Percentiles rank a stretch among this genome's conserved stretches.
phyloP scores from a whole-genome alignment of 2,888 invertebrate species.

The Crioceris asparagi region DNA sequence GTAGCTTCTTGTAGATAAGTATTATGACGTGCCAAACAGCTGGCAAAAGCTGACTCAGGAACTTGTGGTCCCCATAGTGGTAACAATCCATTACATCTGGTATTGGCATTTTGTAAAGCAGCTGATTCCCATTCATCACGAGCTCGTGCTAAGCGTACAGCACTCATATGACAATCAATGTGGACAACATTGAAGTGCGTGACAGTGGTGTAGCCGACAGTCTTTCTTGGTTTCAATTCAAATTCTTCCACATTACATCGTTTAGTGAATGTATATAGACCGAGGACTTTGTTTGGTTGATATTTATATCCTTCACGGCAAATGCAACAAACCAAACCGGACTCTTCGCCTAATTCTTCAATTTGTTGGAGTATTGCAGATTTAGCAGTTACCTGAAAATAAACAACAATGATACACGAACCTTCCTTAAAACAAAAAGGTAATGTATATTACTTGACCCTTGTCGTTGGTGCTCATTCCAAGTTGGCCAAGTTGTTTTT shows the following conservation, averaged over 20 bases:
- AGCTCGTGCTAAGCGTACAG: conserved; percentile 57
- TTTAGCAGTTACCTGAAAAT: conserved; percentile 67
- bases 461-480: conserved; percentile 96
- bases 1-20: conserved; percentile 69
- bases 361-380: conserved; percentile 85
- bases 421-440: conserved; percentile 62
- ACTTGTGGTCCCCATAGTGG: conserved; percentile 96
- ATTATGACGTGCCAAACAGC: conserved; percentile 85
- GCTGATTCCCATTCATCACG: conserved; percentile 98
- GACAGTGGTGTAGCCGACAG: conserved; percentile 81
- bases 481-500: conserved; percentile 88
- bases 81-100: conserved; percentile 90
- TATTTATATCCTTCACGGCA: conserved; percentile 97
- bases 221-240: conserved; percentile 63
- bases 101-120: conserved; percentile 94
- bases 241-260: conserved; percentile 88
- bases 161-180: conserved; percentile 96
- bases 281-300: conserved; percentile 86
- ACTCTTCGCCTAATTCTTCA: conserved; percentile 91
- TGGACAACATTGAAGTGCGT: conserved; percentile 98
- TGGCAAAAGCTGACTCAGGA: conserved; percentile 85
- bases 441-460: conserved; percentile 49
- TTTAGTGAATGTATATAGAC: conserved; percentile 95
- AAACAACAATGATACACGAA: no score
- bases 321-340: conserved; percentile 92